Evolutionary conservation across 2,113 vertebrate genomes (phyloP).

Genomic region (Lampris incognitus): DNA sequence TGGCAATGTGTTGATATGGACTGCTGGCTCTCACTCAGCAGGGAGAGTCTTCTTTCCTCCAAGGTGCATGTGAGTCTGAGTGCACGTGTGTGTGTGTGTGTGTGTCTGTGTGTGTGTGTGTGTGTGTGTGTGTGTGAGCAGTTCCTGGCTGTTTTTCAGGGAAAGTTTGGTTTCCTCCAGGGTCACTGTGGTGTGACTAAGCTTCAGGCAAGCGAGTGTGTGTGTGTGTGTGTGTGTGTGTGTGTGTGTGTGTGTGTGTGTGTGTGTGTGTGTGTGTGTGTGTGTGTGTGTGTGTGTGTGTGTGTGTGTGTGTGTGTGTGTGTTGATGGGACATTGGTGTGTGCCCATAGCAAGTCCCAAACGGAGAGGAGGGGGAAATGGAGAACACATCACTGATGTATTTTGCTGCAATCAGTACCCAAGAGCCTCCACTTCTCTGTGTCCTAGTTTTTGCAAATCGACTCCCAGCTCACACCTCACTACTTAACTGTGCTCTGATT

Average conservation of each 20-base stretch:
- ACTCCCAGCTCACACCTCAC: neutral
- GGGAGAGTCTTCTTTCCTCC: neutral
- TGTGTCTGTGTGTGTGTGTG: conserved; percentile 13
- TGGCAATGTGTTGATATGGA: conserved; percentile 36
- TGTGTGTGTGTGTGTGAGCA: neutral
- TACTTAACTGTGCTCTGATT: neutral
- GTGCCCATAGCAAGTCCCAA: neutral
- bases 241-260: neutral
- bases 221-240: neutral
- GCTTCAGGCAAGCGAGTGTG: neutral
- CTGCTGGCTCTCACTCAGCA: conserved; percentile 11
- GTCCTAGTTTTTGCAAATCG: neutral
- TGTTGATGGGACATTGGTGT: too few relatives aligned
- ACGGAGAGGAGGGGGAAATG: neutral
- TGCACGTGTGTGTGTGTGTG: conserved; percentile 13
- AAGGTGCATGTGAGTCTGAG: neutral
- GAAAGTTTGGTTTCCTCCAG: conserved; percentile 16
- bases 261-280: conserved; percentile 21
- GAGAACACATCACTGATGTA: neutral
- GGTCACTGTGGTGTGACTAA: conserved; percentile 6
- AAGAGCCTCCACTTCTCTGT: neutral
- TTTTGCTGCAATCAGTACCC: neutral
- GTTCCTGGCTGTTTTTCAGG: conserved; percentile 3
- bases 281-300: conserved; percentile 12
- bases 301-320: neutral